A percentile compares a stretch with the other conserved stretches of the same genome.
Conservation (phyloP, 2,113 vertebrate genomes). For the Clarias batrachus region DNA sequence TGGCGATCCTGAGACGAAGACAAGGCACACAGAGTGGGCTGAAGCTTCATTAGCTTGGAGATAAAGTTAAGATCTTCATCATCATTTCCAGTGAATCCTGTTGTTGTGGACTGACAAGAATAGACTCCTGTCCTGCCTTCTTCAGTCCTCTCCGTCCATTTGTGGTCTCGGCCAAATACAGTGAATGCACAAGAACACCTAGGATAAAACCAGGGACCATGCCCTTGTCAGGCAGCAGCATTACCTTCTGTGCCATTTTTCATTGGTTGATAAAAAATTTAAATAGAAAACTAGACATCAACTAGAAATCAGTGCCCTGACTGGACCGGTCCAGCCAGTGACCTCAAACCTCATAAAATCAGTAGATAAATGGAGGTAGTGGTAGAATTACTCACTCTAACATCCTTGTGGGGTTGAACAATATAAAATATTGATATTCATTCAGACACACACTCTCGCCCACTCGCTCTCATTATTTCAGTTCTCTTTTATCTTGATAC, state of each 20-base stretch:
- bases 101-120: background rate
- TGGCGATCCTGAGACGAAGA: background rate
- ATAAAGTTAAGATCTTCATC: background rate
- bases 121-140: background rate
- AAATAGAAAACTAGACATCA: no score
- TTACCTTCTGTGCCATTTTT: background rate
- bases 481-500: constrained; percentile 22
- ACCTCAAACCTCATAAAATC: background rate
- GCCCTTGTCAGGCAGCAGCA: background rate
- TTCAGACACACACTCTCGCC: background rate
- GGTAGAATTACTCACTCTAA: constrained; percentile 29
- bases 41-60: background rate
- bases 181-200: background rate
- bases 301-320: background rate
- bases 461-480: background rate
- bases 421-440: constrained; percentile 45
- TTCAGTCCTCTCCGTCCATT: background rate
- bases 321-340: background rate
- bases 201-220: background rate
- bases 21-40: background rate
- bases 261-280: background rate
- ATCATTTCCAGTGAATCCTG: background rate
- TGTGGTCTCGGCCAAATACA: background rate
- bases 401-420: constrained; percentile 25
- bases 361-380: background rate